Evolutionary conservation across 2,113 vertebrate genomes (phyloP), one percentile per base, ranked within the genome.

Genomic region (Salminus brasiliensis): DNA sequence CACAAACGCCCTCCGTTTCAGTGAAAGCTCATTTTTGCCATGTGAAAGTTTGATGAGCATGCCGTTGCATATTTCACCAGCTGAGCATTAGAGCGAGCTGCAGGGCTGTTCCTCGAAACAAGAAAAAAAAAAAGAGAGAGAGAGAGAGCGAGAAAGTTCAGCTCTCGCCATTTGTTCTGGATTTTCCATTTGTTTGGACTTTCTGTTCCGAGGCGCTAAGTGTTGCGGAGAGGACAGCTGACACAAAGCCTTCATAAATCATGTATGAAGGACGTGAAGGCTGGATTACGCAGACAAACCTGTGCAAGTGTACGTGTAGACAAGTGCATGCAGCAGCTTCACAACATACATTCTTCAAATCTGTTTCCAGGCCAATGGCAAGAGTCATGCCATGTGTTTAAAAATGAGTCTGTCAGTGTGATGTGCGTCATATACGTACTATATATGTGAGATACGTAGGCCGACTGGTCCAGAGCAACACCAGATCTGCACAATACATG

Each of bases 1-100:
- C 52, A 12, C n/a, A 13, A 66, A 23, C 15, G 49, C n/a, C 30
- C 30, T 21, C 29, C 55, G 70, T 55, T 72, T 57, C 70, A 57
- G 30, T 39, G 52, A 36, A 72, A 57, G 52, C 52, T 27, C 52
- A 76, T 76, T 77, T 55, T 59, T 57, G 36, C 36, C 7, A 23
- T 5, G 66, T 69, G 39, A 68, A 78, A 45, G 39, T 45, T 70
- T 78, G 36, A 60, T 70, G 66, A 60, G 76, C 55, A 23, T 23
- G 8, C n/a, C 45, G 36, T 55, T 21, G 36, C 52, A 77, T 69
- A 77, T 69, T 77, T 59, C 76, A 70, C 16, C 16, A 11, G 21
- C 18, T 10, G 27, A n/a, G 55, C 66, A 21, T 27, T 2, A 23
- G 5, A 60, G 70, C 49, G 3, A 36, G 62, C 62, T 23, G 32